phyloP scores from a whole-genome alignment of 2,113 vertebrate genomes.

The Gallinago media region DNA sequence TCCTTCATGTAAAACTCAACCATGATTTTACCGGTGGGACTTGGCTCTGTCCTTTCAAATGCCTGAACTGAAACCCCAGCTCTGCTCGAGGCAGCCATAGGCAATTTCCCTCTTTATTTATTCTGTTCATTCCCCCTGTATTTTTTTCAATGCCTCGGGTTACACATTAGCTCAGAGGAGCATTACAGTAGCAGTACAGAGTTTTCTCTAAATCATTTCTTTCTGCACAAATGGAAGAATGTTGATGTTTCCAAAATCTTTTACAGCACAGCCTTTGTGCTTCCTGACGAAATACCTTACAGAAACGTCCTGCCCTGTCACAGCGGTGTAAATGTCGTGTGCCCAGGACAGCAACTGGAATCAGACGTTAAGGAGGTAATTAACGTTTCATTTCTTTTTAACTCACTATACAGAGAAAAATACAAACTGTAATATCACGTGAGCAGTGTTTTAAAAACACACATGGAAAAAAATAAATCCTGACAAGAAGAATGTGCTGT shows the following conservation, averaged over 20 bases:
- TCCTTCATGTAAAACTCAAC: neutral
- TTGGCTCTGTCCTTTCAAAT: neutral
- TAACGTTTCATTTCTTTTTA: neutral
- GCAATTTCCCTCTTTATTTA: neutral
- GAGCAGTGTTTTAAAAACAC: neutral
- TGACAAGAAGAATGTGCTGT: neutral
- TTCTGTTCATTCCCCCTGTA: neutral
- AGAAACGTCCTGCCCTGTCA: neutral
- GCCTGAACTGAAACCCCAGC: neutral
- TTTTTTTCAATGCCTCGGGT: neutral
- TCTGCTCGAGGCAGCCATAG: neutral
- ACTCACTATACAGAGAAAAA: neutral
- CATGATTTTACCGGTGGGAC: neutral
- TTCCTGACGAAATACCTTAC: neutral
- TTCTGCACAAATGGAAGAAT: neutral
- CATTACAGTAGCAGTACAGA: neutral
- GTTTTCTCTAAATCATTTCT: neutral
- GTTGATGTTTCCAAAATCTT: neutral
- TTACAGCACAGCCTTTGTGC: neutral
- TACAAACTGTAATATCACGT: neutral
- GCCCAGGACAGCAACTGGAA: neutral
- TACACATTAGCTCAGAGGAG: neutral
- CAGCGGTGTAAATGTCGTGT: fast-evolving
- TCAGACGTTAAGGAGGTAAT: neutral
- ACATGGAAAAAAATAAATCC: neutral